phyloP scores from a whole-genome alignment of 2,797 vertebrate species.

The Sciurus carolinensis region DNA sequence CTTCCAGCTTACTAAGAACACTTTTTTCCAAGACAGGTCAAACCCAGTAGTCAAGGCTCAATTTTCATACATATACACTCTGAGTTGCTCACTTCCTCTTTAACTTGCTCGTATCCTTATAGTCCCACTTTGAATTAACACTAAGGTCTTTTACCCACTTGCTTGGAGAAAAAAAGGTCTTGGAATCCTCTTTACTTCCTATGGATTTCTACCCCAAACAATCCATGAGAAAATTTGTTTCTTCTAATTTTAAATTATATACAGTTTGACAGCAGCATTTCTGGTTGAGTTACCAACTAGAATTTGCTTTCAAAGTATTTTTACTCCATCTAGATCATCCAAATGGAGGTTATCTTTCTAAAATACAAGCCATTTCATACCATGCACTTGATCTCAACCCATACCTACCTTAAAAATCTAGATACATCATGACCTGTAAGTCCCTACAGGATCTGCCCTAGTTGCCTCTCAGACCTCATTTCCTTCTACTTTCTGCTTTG shows the following conservation, averaged over 20 bases:
- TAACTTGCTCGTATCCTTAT: neutral
- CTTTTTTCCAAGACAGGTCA: neutral
- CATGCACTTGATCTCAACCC: neutral
- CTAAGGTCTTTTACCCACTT: neutral
- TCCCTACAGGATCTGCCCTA: neutral
- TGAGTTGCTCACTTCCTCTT: neutral
- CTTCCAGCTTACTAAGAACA: neutral
- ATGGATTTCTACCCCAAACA: neutral
- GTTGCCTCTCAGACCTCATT: conserved; percentile 14
- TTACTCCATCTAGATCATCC: neutral
- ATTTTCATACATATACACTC: neutral
- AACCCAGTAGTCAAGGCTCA: neutral
- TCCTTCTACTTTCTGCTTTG: neutral
- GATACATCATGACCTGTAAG: neutral
- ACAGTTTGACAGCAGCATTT: neutral
- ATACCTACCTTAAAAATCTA: neutral
- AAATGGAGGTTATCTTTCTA: neutral
- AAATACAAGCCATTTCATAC: neutral
- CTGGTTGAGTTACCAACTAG: neutral
- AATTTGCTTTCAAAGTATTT: neutral
- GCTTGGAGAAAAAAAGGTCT: neutral
- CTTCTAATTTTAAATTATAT: neutral
- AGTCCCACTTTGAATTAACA: neutral
- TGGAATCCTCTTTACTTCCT: neutral
- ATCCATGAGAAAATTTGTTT: neutral